Conservation (phyloP, 2,797 vertebrate species). For the Acrocephalus scirpaceus region DNA sequence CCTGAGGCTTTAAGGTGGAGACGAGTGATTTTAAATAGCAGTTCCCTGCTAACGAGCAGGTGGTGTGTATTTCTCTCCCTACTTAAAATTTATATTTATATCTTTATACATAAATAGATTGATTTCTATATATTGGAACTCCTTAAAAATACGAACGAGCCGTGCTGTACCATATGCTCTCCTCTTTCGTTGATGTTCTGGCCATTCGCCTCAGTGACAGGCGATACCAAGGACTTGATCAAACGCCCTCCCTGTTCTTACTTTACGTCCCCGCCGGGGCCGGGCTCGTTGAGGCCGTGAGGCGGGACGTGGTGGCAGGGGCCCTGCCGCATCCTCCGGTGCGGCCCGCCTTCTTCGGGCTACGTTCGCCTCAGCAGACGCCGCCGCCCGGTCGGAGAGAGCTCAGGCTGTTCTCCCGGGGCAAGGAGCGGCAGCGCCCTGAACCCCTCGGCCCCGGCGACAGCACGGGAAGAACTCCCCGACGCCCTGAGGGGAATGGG, state of each 20-base stretch:
- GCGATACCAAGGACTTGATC: accelerated
- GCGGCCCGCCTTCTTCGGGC: neutral
- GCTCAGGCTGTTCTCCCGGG: neutral
- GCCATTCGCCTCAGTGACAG: neutral
- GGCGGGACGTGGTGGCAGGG: accelerated
- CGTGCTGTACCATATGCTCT: accelerated
- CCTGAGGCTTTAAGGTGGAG: neutral
- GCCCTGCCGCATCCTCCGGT: neutral
- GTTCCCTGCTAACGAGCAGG: accelerated
- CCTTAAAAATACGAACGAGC: neutral
- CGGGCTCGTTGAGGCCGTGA: neutral
- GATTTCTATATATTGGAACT: neutral
- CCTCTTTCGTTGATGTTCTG: neutral
- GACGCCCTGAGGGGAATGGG: accelerated
- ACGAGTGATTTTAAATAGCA: accelerated
- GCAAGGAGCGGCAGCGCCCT: accelerated
- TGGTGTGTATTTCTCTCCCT: neutral
- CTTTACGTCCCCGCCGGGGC: accelerated
- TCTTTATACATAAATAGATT: accelerated
- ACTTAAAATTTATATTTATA: accelerated
- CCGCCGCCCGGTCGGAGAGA: neutral
- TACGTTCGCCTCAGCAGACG: accelerated
- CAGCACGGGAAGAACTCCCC: accelerated
- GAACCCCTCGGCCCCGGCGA: accelerated
- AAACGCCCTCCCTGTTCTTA: neutral